A percentile compares a stretch with the other conserved stretches of the same genome.
phyloP scores from a whole-genome alignment of 2,797 vertebrate genomes.

The Sebastes kiyomatsui region DNA sequence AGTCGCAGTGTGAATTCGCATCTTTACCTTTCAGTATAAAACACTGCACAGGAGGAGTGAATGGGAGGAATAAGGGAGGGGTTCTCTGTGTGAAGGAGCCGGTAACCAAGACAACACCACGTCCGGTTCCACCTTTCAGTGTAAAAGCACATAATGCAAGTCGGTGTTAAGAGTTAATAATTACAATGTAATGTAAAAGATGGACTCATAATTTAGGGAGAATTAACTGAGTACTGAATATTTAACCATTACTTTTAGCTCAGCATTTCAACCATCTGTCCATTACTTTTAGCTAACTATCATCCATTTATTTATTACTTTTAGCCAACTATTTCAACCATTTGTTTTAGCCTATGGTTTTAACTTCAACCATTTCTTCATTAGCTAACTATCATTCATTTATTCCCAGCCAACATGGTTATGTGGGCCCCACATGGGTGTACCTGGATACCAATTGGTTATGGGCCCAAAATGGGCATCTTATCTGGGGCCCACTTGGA shows the following conservation, averaged over 20 bases:
- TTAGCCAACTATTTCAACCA: too few relatives aligned
- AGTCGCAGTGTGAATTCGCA: constrained; percentile 39
- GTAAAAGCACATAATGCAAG: not conserved
- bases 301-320: too few relatives aligned
- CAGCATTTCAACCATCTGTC: not conserved
- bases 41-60: constrained; percentile 56
- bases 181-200: fast-evolving
- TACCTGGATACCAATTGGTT: too few relatives aligned
- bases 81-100: constrained; percentile 31
- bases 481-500: too few relatives aligned
- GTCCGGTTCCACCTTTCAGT: constrained; percentile 27
- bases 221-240: not conserved
- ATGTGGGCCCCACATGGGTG: too few relatives aligned
- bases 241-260: not conserved
- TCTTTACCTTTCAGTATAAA: constrained; percentile 47
- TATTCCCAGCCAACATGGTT: too few relatives aligned
- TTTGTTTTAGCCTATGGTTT: too few relatives aligned
- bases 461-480: too few relatives aligned
- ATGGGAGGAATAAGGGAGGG: constrained; percentile 60
- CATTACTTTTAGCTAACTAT: not conserved
- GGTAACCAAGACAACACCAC: fast-evolving
- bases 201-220: not conserved
- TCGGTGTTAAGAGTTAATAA: fast-evolving
- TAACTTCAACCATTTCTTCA: too few relatives aligned
- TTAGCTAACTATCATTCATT: too few relatives aligned